Conservation (phyloP, 2,888 invertebrate species). For the Orthonychiurus folsomi region DNA sequence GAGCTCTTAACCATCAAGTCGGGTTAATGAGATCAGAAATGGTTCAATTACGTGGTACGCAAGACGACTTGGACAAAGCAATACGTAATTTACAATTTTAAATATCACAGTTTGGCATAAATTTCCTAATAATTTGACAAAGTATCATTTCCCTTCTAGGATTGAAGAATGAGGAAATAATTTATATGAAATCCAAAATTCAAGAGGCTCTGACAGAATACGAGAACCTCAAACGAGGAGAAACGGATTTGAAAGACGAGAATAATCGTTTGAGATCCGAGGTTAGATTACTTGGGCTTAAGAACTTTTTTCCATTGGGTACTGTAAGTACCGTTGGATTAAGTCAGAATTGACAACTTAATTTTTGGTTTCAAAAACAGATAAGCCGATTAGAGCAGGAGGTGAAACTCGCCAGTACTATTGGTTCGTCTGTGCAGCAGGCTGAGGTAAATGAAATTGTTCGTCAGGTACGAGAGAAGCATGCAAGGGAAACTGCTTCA, state of each 20-base stretch:
- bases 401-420: slow-evolving; percentile 28
- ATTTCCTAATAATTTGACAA: no score
- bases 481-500: slow-evolving; percentile 26
- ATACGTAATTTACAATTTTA: slow-evolving; percentile 22
- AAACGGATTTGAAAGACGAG: slow-evolving; percentile 24
- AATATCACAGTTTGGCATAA: background rate
- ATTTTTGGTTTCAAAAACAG: slow-evolving; percentile 18
- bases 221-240: slow-evolving; percentile 25
- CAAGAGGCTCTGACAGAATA: slow-evolving; percentile 34
- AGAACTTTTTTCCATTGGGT: no score
- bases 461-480: slow-evolving; percentile 33
- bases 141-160: slow-evolving; percentile 23
- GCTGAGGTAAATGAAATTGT: slow-evolving; percentile 34
- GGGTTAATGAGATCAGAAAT: slow-evolving; percentile 37
- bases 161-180: slow-evolving; percentile 29
- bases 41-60: slow-evolving; percentile 30
- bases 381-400: slow-evolving; percentile 29
- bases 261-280: slow-evolving; percentile 18
- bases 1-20: slow-evolving; percentile 35
- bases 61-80: slow-evolving; percentile 27
- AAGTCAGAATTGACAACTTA: background rate
- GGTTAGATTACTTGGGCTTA: slow-evolving; percentile 18
- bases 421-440: slow-evolving; percentile 35
- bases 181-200: slow-evolving; percentile 30
- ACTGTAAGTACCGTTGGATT: background rate